These are phyloP conservation scores for Drosophila prosaltans DNA, from an alignment of 1,140 invertebrate genomes.

Conservation along the genomic window DNA sequence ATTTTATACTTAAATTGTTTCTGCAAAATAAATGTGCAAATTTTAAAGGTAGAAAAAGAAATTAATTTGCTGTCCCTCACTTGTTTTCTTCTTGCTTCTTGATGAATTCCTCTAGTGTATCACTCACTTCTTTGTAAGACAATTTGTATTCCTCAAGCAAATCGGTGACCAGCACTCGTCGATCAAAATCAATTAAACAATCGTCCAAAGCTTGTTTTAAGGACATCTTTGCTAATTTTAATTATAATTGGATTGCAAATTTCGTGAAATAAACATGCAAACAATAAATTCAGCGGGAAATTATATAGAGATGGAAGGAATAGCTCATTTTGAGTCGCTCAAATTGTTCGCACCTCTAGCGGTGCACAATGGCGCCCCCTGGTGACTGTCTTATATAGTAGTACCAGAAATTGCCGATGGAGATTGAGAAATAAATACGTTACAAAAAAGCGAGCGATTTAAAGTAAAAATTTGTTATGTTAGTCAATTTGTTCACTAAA, in stretches of 20 bases:
- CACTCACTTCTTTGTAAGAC: conserved; percentile 67
- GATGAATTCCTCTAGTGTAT: conserved; percentile 54
- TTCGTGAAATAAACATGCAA: conserved; percentile 4
- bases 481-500: no score
- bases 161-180: conserved; percentile 71
- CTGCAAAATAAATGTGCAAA: background rate
- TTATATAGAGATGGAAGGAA: background rate
- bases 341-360: background rate
- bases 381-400: background rate
- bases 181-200: conserved; percentile 74
- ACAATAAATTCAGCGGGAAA: background rate
- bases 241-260: background rate
- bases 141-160: conserved; percentile 73
- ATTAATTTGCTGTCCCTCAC: conserved; percentile 22
- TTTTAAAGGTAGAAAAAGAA: background rate
- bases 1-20: conserved; percentile 30
- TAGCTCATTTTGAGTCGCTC: background rate
- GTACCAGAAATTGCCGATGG: background rate
- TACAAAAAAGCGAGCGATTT: background rate
- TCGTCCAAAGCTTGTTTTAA: conserved; percentile 66
- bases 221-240: conserved; percentile 47
- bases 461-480: no score
- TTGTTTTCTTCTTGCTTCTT: conserved; percentile 45
- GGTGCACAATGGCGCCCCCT: background rate
- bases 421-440: background rate